Evolutionary conservation across 2,888 invertebrate species (phyloP).

Genomic region (Nowickia ferox): DNA sequence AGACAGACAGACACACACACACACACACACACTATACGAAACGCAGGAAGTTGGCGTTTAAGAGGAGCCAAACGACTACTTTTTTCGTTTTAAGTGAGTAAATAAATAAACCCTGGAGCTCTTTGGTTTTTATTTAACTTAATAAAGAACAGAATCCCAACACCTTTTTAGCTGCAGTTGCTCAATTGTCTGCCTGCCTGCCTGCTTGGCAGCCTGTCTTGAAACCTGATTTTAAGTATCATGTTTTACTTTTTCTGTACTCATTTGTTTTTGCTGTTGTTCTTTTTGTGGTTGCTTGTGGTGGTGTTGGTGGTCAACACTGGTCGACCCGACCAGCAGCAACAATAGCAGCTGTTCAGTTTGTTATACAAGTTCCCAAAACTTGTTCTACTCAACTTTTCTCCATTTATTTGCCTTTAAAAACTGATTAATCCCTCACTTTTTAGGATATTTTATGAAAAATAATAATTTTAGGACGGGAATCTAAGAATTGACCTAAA

Average conservation of each 20-base stretch:
- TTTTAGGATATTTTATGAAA: conserved; percentile 13
- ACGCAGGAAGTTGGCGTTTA: conserved; percentile 45
- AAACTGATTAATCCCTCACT: conserved; percentile 31
- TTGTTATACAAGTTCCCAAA: conserved; percentile 23
- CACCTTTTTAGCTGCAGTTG: conserved; percentile 40
- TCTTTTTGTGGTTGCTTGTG: neutral
- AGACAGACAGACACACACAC: neutral
- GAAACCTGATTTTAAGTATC: conserved; percentile 59
- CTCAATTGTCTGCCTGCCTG: conserved; percentile 11
- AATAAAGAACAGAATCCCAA: conserved; percentile 44
- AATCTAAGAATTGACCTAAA: conserved; percentile 52
- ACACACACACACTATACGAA: too few species aligned
- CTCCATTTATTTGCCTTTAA: conserved; percentile 10
- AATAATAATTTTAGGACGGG: conserved; percentile 24
- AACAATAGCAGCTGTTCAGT: conserved; percentile 39
- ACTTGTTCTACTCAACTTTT: conserved; percentile 34
- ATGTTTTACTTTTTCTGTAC: conserved; percentile 4
- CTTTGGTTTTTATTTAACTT: conserved; percentile 15
- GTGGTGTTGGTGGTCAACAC: conserved; percentile 31
- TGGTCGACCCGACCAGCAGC: neutral
- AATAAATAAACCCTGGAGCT: conserved; percentile 53
- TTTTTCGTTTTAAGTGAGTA: neutral
- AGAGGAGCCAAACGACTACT: conserved; percentile 24
- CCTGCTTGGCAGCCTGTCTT: conserved; percentile 22
- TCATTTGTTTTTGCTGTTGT: neutral